A percentile compares a stretch with the other conserved stretches of the same genome.
phyloP scores from a whole-genome alignment of 1,140 invertebrate species.

The Hylaeus volcanicus region DNA sequence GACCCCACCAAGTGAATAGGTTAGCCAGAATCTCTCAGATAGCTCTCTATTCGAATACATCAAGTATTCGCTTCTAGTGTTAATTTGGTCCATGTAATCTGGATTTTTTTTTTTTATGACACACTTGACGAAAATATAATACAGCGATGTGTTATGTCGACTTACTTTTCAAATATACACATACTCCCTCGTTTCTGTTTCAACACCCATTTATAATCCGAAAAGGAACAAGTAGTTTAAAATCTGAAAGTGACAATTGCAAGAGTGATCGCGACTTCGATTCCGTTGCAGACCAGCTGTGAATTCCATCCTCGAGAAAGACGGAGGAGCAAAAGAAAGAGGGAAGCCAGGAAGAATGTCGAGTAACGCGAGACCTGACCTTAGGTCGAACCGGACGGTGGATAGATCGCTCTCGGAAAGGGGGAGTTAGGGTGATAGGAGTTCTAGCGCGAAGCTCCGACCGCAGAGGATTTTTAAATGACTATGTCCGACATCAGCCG shows the following conservation, averaged over 20 bases:
- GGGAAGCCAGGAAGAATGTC: not conserved
- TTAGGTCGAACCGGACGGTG: not conserved
- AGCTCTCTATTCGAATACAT: too few relatives aligned
- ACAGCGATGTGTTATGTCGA: too few relatives aligned
- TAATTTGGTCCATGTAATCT: too few relatives aligned
- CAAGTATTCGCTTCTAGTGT: too few relatives aligned
- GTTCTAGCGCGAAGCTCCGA: not conserved
- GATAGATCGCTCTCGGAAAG: not conserved
- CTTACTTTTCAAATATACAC: too few relatives aligned
- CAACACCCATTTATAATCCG: too few relatives aligned
- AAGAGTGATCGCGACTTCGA: too few relatives aligned
- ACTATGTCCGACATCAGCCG: not conserved
- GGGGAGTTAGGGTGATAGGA: slow-evolving; percentile 13
- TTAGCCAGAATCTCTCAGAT: slow-evolving; percentile 10
- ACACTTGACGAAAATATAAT: too few relatives aligned
- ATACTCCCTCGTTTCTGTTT: too few relatives aligned
- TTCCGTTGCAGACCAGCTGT: not conserved
- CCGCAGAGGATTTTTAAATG: slow-evolving; percentile 14
- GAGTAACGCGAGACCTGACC: not conserved
- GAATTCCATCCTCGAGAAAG: not conserved
- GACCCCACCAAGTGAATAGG: not conserved
- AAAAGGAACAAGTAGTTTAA: too few relatives aligned
- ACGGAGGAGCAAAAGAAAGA: not conserved
- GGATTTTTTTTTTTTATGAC: too few relatives aligned
- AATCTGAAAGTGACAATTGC: too few relatives aligned